Evolutionary conservation across 1,140 invertebrate species (phyloP).

Genomic region (Drosophila erecta): DNA sequence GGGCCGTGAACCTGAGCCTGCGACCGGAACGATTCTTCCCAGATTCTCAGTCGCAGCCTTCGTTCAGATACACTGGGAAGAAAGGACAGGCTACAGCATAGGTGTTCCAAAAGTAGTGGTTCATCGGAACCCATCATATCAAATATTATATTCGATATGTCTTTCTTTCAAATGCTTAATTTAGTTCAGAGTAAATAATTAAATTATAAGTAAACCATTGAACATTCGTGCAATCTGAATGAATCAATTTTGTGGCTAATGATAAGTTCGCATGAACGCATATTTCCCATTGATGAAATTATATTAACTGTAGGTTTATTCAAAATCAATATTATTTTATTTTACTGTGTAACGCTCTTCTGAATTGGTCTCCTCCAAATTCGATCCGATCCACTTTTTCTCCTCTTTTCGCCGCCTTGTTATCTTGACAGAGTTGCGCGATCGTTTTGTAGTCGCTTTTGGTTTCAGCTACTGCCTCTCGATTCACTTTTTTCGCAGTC

Average conservation of each 20-base stretch:
- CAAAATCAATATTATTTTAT: too few relatives aligned
- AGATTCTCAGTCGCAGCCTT: constrained; percentile 20
- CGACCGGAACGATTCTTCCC: constrained; percentile 23
- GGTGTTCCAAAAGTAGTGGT: too few relatives aligned
- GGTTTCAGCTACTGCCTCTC: constrained; percentile 71
- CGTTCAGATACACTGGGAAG: neutral
- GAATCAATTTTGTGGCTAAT: too few relatives aligned
- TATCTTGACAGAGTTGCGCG: constrained; percentile 62
- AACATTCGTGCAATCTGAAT: too few relatives aligned
- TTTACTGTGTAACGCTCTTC: constrained; percentile 5
- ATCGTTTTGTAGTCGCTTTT: constrained; percentile 77
- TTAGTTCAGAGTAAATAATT: too few relatives aligned
- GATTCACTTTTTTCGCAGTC: constrained; percentile 63
- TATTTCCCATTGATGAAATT: too few relatives aligned
- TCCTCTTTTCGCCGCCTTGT: constrained; percentile 19
- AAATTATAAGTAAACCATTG: too few relatives aligned
- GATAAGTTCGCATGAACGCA: too few relatives aligned
- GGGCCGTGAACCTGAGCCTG: constrained; percentile 66
- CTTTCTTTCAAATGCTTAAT: too few relatives aligned
- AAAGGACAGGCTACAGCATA: neutral
- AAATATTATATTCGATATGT: too few relatives aligned
- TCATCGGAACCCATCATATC: too few relatives aligned
- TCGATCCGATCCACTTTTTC: constrained; percentile 9
- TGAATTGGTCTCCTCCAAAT: constrained; percentile 2
- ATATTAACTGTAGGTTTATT: too few relatives aligned